Conservation (phyloP, 1,140 invertebrate genomes). For the Papilio dardanus region DNA sequence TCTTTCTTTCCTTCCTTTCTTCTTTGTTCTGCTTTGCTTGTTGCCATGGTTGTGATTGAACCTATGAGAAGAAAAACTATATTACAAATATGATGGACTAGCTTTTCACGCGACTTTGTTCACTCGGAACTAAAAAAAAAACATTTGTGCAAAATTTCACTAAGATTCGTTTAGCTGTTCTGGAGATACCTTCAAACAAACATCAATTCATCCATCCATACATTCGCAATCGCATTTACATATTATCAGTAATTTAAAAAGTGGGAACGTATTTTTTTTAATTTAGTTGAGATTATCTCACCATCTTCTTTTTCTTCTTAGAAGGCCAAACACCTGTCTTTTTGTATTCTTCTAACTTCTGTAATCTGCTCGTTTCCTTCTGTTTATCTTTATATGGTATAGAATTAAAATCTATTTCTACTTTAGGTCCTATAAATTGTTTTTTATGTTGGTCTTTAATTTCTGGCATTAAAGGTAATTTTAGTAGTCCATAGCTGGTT, state of each 20-base stretch:
- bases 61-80: constrained; percentile 46
- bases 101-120: too few relatives aligned
- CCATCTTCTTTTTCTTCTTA: constrained; percentile 85
- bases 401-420: constrained; percentile 87
- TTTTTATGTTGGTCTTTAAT: constrained; percentile 87
- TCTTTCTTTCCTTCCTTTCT: constrained; percentile 85
- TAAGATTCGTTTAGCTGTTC: too few relatives aligned
- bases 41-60: constrained; percentile 90
- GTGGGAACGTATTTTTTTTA: neutral
- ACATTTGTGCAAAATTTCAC: too few relatives aligned
- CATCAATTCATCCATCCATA: too few relatives aligned
- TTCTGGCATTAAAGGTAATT: constrained; percentile 97
- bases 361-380: constrained; percentile 88
- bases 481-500: constrained; percentile 93
- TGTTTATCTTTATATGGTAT: constrained; percentile 93
- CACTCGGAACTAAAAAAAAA: too few relatives aligned
- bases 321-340: constrained; percentile 91
- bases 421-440: constrained; percentile 86
- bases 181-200: too few relatives aligned
- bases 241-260: too few relatives aligned
- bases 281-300: constrained; percentile 37
- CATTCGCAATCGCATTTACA: too few relatives aligned
- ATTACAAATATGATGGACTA: neutral
- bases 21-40: constrained; percentile 89
- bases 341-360: constrained; percentile 88